phyloP scores from a whole-genome alignment of 2,113 vertebrate species.

The Toxostoma redivivum region DNA sequence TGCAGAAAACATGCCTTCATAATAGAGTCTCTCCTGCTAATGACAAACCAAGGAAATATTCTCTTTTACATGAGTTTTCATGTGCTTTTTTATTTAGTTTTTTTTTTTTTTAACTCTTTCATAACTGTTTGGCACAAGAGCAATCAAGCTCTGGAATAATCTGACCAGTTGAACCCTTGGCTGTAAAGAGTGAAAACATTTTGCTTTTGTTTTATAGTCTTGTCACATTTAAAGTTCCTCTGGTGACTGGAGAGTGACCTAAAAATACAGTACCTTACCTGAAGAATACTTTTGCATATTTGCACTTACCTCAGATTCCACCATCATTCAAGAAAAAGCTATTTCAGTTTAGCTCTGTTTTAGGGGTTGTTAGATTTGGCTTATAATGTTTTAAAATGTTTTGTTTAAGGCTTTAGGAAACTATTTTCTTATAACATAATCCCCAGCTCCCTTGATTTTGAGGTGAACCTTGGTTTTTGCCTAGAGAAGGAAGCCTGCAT shows the following conservation, averaged over 20 bases:
- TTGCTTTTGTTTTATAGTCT: neutral
- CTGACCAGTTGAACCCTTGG: neutral
- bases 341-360: neutral
- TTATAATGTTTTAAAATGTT: neutral
- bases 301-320: slow-evolving; percentile 30
- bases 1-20: slow-evolving; percentile 5
- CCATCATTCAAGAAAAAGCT: neutral
- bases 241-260: neutral
- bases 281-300: neutral
- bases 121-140: neutral
- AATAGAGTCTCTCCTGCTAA: neutral
- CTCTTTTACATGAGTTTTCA: neutral
- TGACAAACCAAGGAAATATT: neutral
- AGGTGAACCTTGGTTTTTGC: neutral
- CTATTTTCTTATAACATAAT: neutral
- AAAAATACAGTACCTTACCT: neutral
- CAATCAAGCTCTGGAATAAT: neutral
- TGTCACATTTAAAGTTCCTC: neutral
- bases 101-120: neutral
- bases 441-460: neutral
- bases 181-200: neutral
- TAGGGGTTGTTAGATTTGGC: neutral
- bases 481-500: neutral
- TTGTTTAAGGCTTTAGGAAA: neutral
- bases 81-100: neutral